Conservation (phyloP, 2,113 vertebrate genomes). For the Smithornis capensis region DNA sequence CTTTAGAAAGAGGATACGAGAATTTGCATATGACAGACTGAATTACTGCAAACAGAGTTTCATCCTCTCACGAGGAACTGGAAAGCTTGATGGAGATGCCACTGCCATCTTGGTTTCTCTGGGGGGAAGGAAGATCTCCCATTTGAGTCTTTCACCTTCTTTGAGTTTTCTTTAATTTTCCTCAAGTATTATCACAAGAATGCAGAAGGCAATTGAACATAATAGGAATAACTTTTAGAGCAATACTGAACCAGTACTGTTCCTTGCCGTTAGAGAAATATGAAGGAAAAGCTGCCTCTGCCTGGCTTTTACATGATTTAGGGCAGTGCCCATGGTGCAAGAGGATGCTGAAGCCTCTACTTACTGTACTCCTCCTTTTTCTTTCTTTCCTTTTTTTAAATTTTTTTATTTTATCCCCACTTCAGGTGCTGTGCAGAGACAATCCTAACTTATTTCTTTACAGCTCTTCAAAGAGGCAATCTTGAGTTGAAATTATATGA, state of each 20-base stretch:
- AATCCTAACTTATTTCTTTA: neutral
- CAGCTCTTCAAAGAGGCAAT: neutral
- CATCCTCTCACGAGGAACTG: neutral
- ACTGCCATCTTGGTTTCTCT: neutral
- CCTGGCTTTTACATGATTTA: neutral
- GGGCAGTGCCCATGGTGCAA: neutral
- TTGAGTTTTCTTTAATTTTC: neutral
- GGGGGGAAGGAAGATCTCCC: neutral
- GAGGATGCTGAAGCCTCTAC: neutral
- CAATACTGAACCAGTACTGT: neutral
- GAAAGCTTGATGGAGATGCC: neutral
- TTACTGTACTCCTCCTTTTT: neutral
- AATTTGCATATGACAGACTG: neutral
- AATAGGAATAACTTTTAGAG: neutral
- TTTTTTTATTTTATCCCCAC: neutral
- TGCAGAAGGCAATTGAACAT: neutral
- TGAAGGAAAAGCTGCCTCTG: neutral
- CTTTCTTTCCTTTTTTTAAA: too few relatives aligned
- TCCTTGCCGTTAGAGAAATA: neutral
- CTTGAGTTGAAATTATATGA: neutral
- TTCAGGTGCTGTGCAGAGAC: neutral
- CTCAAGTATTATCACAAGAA: neutral
- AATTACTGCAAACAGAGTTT: neutral
- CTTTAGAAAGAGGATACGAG: neutral
- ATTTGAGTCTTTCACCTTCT: neutral